Conservation (phyloP, 2,113 vertebrate species). For the Crotalus tigris region DNA sequence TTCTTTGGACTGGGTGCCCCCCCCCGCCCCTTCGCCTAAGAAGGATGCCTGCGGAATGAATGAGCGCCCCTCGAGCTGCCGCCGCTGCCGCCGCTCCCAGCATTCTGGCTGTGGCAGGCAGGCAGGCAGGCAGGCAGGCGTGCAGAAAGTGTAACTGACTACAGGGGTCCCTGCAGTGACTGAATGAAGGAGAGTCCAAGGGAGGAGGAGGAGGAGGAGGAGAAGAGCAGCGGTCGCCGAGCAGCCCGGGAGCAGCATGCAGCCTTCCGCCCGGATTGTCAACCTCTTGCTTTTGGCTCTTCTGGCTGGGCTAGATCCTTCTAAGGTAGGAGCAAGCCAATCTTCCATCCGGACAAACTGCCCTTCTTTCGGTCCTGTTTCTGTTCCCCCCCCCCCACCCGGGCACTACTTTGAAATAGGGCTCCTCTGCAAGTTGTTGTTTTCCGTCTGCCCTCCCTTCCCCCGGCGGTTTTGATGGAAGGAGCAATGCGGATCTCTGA, state of each 20-base stretch:
- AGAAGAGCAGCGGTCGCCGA: conserved; percentile 11
- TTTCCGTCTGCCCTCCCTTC: not conserved
- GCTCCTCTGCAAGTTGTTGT: conserved; percentile 13
- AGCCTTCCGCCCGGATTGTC: conserved; percentile 75
- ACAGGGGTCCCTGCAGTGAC: conserved; percentile 59
- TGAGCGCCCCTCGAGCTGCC: conserved; percentile 64
- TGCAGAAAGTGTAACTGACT: conserved; percentile 63
- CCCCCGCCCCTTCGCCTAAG: conserved; percentile 27
- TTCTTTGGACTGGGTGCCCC: not conserved
- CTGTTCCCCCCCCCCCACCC: not conserved
- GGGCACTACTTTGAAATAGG: conserved; percentile 11
- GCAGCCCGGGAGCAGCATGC: conserved; percentile 79
- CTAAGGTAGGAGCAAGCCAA: conserved; percentile 77
- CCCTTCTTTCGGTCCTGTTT: not conserved
- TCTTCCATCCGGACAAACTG: not conserved
- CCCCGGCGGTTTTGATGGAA: not conserved
- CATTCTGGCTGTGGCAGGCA: conserved; percentile 57
- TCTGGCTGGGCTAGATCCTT: conserved; percentile 83
- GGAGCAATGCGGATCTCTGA: conserved; percentile 48
- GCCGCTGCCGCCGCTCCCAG: conserved; percentile 54
- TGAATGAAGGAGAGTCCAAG: conserved; percentile 50
- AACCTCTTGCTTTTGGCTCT: conserved; percentile 80
- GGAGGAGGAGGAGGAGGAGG: conserved; percentile 9
- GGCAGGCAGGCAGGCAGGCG: conserved; percentile 58
- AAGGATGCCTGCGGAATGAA: conserved; percentile 73